phyloP scores from a whole-genome alignment of 2,113 vertebrate species.

The Catharus minimus region DNA sequence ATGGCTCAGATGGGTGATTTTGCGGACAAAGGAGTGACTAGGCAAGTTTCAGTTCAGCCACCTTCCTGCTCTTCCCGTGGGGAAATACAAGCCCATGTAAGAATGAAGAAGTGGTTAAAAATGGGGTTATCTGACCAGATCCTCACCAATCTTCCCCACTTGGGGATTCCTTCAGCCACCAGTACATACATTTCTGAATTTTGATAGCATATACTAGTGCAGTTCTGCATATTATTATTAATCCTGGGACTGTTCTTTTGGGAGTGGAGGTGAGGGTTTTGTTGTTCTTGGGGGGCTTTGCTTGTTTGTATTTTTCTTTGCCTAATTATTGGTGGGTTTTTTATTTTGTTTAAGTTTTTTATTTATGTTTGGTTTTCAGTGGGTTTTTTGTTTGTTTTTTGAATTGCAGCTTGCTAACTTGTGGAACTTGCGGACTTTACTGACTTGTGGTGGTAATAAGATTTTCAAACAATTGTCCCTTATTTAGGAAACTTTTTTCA shows the following conservation, averaged over 20 bases:
- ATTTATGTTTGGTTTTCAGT: no score
- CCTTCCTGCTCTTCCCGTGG: not conserved
- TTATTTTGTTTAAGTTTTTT: not conserved
- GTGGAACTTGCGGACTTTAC: not conserved
- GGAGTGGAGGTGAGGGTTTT: not conserved
- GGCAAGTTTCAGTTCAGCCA: not conserved
- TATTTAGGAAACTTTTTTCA: not conserved
- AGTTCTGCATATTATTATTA: not conserved
- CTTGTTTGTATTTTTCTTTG: not conserved
- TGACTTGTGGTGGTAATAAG: not conserved
- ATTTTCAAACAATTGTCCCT: not conserved
- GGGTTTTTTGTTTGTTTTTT: accelerated
- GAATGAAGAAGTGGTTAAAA: not conserved
- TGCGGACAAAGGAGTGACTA: not conserved
- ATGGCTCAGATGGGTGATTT: not conserved
- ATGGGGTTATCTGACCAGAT: not conserved
- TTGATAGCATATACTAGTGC: not conserved
- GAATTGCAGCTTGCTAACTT: not conserved
- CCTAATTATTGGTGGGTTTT: not conserved
- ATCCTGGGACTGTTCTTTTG: not conserved
- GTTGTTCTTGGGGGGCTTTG: not conserved
- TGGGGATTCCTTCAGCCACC: not conserved
- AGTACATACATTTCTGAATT: not conserved
- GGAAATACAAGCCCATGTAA: not conserved
- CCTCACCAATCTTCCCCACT: not conserved